These are phyloP conservation scores for Campoplex capitator DNA, from an alignment of 2,888 invertebrate genomes.

Conservation along the genomic window DNA sequence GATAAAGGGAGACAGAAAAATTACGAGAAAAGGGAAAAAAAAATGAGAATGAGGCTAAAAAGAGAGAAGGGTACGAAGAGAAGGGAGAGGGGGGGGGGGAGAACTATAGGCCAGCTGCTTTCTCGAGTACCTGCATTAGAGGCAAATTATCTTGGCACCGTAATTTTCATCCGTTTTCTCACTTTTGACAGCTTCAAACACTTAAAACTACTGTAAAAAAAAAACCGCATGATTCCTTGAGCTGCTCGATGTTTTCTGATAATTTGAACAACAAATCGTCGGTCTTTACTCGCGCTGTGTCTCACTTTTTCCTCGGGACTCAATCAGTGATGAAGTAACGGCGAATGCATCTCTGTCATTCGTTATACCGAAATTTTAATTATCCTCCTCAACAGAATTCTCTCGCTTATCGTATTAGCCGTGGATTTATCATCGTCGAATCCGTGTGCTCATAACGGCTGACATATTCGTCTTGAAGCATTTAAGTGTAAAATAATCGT, in stretches of 20 bases:
- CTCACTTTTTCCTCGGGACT: neutral
- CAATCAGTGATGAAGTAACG: neutral
- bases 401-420: neutral
- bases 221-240: neutral
- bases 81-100: neutral
- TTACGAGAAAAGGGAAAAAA: constrained; percentile 39
- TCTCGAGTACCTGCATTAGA: constrained; percentile 80
- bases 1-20: constrained; percentile 25
- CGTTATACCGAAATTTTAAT: neutral
- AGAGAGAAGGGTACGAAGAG: constrained; percentile 15
- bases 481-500: neutral
- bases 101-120: constrained; percentile 75
- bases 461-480: constrained; percentile 1
- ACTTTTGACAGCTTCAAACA: constrained; percentile 15
- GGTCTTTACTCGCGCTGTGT: neutral
- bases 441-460: constrained; percentile 3
- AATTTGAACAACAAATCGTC: neutral
- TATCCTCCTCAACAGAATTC: neutral
- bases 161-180: constrained; percentile 68
- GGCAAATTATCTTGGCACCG: constrained; percentile 79
- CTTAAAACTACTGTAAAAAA: neutral
- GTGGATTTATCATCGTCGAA: neutral
- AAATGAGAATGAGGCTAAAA: constrained; percentile 36
- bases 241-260: neutral
- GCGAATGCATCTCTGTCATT: neutral